Evolutionary conservation across 2,888 invertebrate species (phyloP), one percentile per base, ranked within the genome.

Genomic region (Drosophila pseudotalamancana): DNA sequence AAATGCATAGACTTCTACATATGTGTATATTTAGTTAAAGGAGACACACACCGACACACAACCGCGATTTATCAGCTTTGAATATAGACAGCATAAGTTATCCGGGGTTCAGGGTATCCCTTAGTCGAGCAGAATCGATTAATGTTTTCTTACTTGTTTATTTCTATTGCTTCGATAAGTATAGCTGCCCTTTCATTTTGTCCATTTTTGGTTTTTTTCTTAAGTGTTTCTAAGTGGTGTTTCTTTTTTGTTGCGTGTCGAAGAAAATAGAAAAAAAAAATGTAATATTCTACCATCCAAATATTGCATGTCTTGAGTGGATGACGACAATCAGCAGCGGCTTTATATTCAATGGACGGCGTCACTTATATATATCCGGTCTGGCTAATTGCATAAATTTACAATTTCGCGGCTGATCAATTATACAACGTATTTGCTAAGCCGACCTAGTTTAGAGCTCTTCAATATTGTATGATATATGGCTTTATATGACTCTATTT

Each of bases 371-470:
- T 9, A 9, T 19, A 72, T 72, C 69, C 73, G 55, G 54, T 14
- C 23, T 11, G 12, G 8, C 56, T 69, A 69, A 76, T 75, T 75
- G 61, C 53, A 49, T 57, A 54, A 72, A 57, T 56, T 62, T 75
- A 23, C 46, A 40, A 48, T 27, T 54, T 23, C 19, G 29, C 46
- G 12, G 57, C 40, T 14, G 57, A 68, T 73, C 64, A 69, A 60
- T 57, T 71, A 49, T 21, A 49, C 14, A 32, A 23, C 6, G 9
- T 8, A 43, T 39, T 43, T 8, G 27, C 1, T 21, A 18, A 34
- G 40, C 4, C 62, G 72, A 72, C 72, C 72, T 18, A 71, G 19
- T 66, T 55, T 32, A 34, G 8, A 29, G 6, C 6, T n/a, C n/a
- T n/a, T n/a, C n/a, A n/a, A n/a, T n/a, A 21, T 12, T n/a, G 6